phyloP scores from a whole-genome alignment of 1,140 invertebrate species.

The Melipona quadrifasciata region DNA sequence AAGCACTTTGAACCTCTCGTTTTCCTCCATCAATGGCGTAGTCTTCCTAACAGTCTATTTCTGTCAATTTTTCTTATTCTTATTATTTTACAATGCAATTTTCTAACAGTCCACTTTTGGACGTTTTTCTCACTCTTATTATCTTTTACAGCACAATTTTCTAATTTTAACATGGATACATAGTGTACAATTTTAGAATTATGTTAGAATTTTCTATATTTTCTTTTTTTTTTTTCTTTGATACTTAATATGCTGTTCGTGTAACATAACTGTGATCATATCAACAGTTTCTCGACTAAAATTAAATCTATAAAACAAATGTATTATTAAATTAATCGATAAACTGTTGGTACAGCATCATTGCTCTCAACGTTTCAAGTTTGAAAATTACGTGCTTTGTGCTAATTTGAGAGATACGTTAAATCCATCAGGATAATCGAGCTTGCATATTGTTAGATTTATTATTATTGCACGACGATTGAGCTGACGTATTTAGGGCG shows the following conservation, averaged over 20 bases:
- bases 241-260: background rate
- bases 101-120: too few relatives aligned
- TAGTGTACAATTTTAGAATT: too few relatives aligned
- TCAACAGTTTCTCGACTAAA: background rate
- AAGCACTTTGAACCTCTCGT: slow-evolving; percentile 2
- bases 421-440: background rate
- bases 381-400: background rate
- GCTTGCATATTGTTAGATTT: background rate
- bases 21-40: background rate
- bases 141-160: too few relatives aligned
- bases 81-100: background rate
- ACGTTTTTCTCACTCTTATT: too few relatives aligned
- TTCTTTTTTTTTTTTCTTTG: too few relatives aligned
- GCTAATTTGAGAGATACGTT: background rate
- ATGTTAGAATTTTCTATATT: too few relatives aligned
- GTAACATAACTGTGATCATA: background rate
- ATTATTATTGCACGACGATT: background rate
- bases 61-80: background rate
- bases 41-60: background rate
- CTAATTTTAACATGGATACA: too few relatives aligned
- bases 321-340: background rate
- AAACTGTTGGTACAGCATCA: background rate
- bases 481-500: background rate
- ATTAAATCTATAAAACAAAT: background rate
- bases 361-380: background rate